These are phyloP conservation scores for Mamestra brassicae DNA, from an alignment of 2,888 invertebrate species.

Conservation along the genomic window DNA sequence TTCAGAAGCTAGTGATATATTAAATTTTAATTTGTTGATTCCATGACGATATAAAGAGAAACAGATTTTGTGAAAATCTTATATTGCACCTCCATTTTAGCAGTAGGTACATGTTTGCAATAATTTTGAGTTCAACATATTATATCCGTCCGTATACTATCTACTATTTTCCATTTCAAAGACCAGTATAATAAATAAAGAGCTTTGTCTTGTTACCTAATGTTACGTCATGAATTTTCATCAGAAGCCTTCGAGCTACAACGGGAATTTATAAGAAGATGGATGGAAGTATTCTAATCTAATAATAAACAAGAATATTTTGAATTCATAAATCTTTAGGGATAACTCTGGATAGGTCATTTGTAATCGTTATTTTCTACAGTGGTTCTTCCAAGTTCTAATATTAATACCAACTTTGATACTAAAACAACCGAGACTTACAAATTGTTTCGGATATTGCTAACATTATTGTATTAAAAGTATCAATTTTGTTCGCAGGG, in stretches of 20 bases:
- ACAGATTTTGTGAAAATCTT: neutral
- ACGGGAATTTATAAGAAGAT: constrained; percentile 40
- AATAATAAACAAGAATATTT: constrained; percentile 39
- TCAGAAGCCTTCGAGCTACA: constrained; percentile 24
- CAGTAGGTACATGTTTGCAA: neutral
- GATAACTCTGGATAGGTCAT: constrained; percentile 15
- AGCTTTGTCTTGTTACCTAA: constrained; percentile 41
- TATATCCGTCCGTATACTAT: constrained; percentile 4
- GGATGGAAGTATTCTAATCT: constrained; percentile 32
- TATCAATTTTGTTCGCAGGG: constrained; percentile 90
- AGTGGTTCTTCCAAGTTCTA: constrained; percentile 2
- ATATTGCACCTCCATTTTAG: neutral
- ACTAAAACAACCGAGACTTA: neutral
- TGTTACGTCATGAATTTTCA: constrained; percentile 50
- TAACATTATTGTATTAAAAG: neutral
- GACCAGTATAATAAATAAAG: constrained; percentile 25
- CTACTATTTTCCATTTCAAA: constrained; percentile 41
- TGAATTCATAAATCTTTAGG: constrained; percentile 40
- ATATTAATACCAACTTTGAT: constrained; percentile 1
- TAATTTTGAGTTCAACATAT: neutral
- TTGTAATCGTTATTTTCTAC: constrained; percentile 20
- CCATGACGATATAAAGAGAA: neutral
- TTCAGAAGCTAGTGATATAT: too few species aligned
- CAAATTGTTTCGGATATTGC: constrained; percentile 1
- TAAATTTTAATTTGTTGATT: too few species aligned